These are phyloP conservation scores for Hirtodrosophila confusa DNA, from an alignment of 2,888 invertebrate genomes.

Conservation along the genomic window DNA sequence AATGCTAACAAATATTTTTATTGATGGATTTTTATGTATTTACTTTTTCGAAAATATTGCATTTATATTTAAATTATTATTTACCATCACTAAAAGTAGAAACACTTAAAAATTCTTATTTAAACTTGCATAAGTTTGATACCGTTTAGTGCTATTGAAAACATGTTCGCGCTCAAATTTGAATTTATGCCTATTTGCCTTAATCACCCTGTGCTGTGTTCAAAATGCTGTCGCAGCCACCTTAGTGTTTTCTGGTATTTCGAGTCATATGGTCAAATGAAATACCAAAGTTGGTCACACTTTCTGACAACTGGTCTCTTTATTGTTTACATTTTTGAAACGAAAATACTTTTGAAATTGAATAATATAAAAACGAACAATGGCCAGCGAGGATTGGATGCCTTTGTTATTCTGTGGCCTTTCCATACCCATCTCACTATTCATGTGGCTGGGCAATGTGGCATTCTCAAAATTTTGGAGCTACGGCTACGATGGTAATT, in stretches of 20 bases:
- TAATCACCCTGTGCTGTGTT: conserved; percentile 33
- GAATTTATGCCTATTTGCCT: neutral
- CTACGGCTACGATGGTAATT: conserved; percentile 86
- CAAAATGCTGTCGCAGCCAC: neutral
- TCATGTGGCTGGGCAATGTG: conserved; percentile 90
- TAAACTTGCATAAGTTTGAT: no score
- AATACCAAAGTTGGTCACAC: conserved; percentile 20
- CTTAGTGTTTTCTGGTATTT: conserved; percentile 14
- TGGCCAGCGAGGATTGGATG: conserved; percentile 75
- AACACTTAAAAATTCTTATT: no score
- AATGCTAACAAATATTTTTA: no score
- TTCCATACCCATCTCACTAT: conserved; percentile 90
- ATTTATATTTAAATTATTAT: no score
- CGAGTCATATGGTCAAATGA: no score
- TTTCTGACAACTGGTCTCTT: conserved; percentile 1
- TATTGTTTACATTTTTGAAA: conserved; percentile 52
- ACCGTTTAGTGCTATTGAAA: no score
- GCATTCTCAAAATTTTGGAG: conserved; percentile 87
- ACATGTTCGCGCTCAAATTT: conserved; percentile 23
- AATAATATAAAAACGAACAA: conserved; percentile 6
- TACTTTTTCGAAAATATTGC: no score
- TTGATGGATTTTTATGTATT: no score
- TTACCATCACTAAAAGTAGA: no score
- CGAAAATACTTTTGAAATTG: conserved; percentile 10
- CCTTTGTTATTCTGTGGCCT: conserved; percentile 88